phyloP scores from a whole-genome alignment of 2,888 invertebrate species.

The Belgica antarctica region DNA sequence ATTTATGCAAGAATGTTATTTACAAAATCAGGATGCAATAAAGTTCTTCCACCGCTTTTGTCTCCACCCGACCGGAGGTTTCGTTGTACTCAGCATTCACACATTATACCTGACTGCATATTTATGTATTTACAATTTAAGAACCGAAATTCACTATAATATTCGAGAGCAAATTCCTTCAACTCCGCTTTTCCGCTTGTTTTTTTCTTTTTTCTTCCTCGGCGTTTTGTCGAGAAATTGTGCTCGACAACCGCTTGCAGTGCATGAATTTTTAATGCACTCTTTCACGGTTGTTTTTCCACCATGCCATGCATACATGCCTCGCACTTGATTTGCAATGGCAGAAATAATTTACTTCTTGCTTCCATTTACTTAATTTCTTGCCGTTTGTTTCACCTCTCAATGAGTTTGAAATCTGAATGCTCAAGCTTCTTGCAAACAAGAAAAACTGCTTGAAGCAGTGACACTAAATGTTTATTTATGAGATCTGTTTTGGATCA shows the following conservation, averaged over 20 bases:
- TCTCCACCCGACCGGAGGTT: no score
- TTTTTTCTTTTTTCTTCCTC: neutral
- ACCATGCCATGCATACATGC: no score
- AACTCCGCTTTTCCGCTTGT: conserved; percentile 3
- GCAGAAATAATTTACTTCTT: no score
- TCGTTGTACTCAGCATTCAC: neutral
- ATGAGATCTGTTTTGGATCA: no score
- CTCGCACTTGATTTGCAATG: no score
- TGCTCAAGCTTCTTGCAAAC: no score
- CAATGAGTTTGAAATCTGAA: no score
- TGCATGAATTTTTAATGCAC: conserved; percentile 39
- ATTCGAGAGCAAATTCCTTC: conserved; percentile 36
- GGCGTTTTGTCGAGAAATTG: neutral
- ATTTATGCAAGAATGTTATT: conserved; percentile 39
- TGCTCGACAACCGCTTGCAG: conserved; percentile 38
- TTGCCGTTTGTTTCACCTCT: neutral
- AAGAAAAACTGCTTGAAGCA: no score
- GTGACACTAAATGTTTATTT: no score
- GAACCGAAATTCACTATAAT: conserved; percentile 33
- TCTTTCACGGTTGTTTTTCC: conserved; percentile 37
- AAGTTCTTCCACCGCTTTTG: conserved; percentile 19
- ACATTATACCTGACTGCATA: neutral
- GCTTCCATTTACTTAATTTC: neutral
- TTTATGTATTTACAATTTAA: conserved; percentile 16
- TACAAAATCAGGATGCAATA: conserved; percentile 43